A percentile compares a stretch with the other conserved stretches of the same genome.
Evolutionary conservation across 1,140 invertebrate genomes (phyloP).

Genomic region (Trinorchestia longiramus): DNA sequence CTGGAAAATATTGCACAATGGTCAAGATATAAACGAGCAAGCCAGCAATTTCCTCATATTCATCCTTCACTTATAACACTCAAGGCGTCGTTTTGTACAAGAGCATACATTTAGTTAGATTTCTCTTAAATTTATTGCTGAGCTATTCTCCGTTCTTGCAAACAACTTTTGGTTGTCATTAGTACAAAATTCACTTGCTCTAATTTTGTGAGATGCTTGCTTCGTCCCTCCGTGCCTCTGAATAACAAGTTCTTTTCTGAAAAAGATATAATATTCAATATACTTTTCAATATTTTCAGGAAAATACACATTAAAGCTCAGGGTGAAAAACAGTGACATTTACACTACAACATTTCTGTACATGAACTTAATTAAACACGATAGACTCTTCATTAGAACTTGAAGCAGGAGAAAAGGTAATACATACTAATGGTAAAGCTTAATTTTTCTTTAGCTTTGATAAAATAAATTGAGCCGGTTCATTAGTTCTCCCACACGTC

Average conservation of each 20-base stretch:
- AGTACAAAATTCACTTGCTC: neutral
- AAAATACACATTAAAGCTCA: slow-evolving; percentile 53
- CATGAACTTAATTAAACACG: neutral
- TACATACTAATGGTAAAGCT: neutral
- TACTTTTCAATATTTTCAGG: slow-evolving; percentile 27
- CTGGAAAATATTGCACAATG: neutral
- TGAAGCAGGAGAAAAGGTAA: neutral
- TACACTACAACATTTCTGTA: slow-evolving; percentile 51
- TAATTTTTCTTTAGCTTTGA: neutral
- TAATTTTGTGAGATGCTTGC: neutral
- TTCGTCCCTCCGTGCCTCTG: slow-evolving; percentile 7
- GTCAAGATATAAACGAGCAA: neutral
- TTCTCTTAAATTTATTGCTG: neutral
- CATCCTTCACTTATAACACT: neutral
- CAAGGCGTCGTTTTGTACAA: neutral
- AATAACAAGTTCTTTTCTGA: neutral
- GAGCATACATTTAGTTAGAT: neutral
- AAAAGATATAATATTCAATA: neutral
- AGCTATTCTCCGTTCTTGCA: neutral
- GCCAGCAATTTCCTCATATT: neutral
- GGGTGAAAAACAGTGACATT: slow-evolving; percentile 50
- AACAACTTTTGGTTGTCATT: neutral
- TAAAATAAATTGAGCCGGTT: neutral
- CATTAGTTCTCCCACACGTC: neutral
- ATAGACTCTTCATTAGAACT: slow-evolving; percentile 2